Evolutionary conservation across 2,888 invertebrate genomes (phyloP).

Genomic region (Timandra comae): DNA sequence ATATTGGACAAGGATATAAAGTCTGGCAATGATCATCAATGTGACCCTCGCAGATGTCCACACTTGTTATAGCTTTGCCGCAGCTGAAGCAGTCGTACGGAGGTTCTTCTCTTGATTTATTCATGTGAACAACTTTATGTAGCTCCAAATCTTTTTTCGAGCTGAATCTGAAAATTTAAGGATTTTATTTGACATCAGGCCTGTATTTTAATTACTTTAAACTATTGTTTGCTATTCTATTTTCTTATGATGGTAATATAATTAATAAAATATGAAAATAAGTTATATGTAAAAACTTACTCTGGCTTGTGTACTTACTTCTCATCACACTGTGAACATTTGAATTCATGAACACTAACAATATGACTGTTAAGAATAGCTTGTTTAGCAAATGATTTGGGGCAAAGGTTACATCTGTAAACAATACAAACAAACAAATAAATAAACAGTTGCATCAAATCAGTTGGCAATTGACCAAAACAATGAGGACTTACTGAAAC

Average conservation of each 20-base stretch:
- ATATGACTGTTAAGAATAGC: conserved; percentile 46
- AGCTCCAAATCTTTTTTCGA: conserved; percentile 48
- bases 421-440: too few relatives aligned
- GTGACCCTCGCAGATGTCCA: conserved; percentile 50
- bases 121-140: conserved; percentile 50
- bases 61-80: conserved; percentile 34
- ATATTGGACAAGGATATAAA: conserved; percentile 56
- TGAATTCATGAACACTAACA: conserved; percentile 42
- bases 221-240: too few relatives aligned
- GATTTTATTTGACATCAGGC: neutral
- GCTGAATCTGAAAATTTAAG: conserved; percentile 43
- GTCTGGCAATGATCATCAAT: conserved; percentile 48
- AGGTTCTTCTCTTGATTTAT: conserved; percentile 35
- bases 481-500: conserved; percentile 60
- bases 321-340: conserved; percentile 49
- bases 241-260: too few relatives aligned
- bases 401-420: conserved; percentile 57
- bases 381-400: conserved; percentile 49
- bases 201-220: too few relatives aligned
- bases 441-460: too few relatives aligned
- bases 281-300: too few relatives aligned
- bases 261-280: too few relatives aligned
- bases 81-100: conserved; percentile 54
- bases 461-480: neutral
- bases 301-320: conserved; percentile 51